phyloP scores from a whole-genome alignment of 2,113 vertebrate genomes.

The Leucosticte australis region DNA sequence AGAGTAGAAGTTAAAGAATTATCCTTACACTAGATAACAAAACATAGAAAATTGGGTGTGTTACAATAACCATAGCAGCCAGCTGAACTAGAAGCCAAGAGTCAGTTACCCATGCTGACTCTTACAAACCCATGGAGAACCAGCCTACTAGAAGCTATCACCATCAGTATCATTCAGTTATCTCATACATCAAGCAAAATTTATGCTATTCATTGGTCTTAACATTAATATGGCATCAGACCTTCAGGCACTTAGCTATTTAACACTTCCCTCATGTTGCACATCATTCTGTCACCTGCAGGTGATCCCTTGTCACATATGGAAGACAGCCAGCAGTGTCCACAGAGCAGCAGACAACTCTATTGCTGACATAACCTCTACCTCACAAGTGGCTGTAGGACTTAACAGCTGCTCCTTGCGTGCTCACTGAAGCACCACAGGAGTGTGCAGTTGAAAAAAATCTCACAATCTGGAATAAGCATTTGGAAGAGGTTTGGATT shows the following conservation, averaged over 20 bases:
- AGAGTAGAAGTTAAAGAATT: background rate
- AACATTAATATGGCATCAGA: background rate
- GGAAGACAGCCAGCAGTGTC: background rate
- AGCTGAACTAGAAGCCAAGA: background rate
- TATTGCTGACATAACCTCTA: background rate
- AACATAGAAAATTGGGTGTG: background rate
- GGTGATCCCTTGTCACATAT: background rate
- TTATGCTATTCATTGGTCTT: background rate
- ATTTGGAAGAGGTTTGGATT: background rate
- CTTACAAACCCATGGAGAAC: background rate
- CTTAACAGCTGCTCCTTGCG: rapidly evolving
- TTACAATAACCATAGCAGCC: background rate
- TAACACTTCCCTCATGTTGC: background rate
- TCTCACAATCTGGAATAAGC: background rate
- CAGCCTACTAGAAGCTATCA: background rate
- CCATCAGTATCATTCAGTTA: background rate
- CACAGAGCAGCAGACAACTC: background rate
- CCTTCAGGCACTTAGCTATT: background rate
- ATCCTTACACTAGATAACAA: background rate
- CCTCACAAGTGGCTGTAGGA: background rate
- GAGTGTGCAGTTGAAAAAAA: background rate
- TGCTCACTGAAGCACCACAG: background rate
- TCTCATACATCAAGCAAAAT: background rate
- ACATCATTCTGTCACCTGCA: background rate
- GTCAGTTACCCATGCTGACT: background rate